Percentiles rank a stretch among this genome's conserved stretches.
phyloP scores from a whole-genome alignment of 2,888 invertebrate species.

The Drosophila helvetica region DNA sequence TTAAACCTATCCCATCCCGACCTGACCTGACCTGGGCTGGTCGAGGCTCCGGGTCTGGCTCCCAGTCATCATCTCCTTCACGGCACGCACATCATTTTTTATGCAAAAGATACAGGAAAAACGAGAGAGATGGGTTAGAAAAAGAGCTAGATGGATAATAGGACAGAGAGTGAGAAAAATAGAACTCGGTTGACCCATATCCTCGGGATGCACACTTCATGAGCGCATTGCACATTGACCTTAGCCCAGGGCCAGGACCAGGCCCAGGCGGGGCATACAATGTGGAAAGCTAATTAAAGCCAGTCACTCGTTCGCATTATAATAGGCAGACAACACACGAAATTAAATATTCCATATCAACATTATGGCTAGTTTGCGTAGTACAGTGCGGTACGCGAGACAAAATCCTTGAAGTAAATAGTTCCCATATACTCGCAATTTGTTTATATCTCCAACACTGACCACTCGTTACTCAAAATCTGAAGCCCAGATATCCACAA shows the following conservation, averaged over 20 bases:
- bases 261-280: constrained; percentile 2
- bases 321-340: neutral
- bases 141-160: constrained; percentile 1
- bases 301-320: constrained; percentile 21
- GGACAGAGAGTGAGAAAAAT: constrained; percentile 5
- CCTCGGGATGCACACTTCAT: constrained; percentile 44
- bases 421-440: no score
- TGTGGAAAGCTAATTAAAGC: constrained; percentile 60
- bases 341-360: neutral
- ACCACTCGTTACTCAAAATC: no score
- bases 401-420: no score
- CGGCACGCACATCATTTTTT: constrained; percentile 69
- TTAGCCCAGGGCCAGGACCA: constrained; percentile 39
- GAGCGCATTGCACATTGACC: constrained; percentile 65
- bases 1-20: constrained; percentile 43
- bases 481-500: no score
- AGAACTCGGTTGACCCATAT: constrained; percentile 61
- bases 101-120: constrained; percentile 43
- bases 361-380: neutral
- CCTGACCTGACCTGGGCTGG: constrained; percentile 56
- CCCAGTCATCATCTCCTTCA: constrained; percentile 22
- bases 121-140: constrained; percentile 8
- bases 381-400: neutral
- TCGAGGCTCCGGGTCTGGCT: neutral
- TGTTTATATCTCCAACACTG: no score